Conservation (phyloP, 2,888 invertebrate species). For the Bugulina stolonifera region DNA sequence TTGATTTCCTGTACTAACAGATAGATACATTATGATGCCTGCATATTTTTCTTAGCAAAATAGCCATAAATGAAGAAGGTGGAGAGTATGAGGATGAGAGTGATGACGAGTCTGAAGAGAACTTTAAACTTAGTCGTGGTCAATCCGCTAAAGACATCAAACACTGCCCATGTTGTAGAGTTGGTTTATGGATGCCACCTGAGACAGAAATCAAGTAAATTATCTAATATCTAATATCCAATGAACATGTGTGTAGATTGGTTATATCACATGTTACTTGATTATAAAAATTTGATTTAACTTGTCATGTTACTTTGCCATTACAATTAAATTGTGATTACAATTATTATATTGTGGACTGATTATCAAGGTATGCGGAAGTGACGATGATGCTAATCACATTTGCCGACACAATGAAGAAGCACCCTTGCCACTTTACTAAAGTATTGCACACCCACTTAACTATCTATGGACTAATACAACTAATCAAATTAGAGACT, state of each 20-base stretch:
- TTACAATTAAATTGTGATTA: no score
- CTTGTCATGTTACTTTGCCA: no score
- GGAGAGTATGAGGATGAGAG: neutral
- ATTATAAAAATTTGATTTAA: no score
- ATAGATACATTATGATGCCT: no score
- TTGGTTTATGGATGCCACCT: conserved; percentile 20
- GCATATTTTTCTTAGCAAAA: no score
- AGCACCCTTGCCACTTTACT: conserved; percentile 43
- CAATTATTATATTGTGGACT: no score
- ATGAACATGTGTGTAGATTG: no score
- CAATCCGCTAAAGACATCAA: conserved; percentile 23
- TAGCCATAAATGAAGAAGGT: neutral
- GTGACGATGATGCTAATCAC: conserved; percentile 41
- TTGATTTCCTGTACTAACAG: no score
- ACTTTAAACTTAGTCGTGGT: neutral
- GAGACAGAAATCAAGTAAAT: neutral
- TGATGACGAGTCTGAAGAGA: neutral
- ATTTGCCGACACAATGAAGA: conserved; percentile 39
- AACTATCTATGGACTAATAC: conserved; percentile 39
- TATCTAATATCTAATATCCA: no score
- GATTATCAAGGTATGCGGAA: conserved; percentile 39
- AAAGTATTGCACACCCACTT: conserved; percentile 42
- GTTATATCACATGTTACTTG: no score
- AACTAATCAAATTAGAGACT: conserved; percentile 40
- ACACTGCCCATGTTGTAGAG: conserved; percentile 22